Evolutionary conservation across 2,797 vertebrate genomes (phyloP), one percentile per base, ranked within the genome.

Genomic region (Gambelia wislizenii): DNA sequence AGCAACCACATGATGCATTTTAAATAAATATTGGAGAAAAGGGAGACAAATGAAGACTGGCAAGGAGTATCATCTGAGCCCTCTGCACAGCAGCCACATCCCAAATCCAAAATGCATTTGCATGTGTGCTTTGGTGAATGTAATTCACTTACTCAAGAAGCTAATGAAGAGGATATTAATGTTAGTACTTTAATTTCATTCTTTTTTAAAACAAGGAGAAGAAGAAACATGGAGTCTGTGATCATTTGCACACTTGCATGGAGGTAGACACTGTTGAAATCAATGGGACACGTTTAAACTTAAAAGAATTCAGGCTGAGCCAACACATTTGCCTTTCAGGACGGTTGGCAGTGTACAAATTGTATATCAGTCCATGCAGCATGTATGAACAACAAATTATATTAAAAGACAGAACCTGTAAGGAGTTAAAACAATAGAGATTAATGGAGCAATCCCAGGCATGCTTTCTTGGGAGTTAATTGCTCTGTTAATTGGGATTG

Each of bases 1-100:
- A 97, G 91, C 92, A 95, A 93, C 89, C 91, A 96, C 94, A 94
- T 94, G 67, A 95, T 0, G 4, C 94, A 90, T 94, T 96, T 96
- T 96, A 96, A 95, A 90, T 72, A 27, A 95, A 87, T 94, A 92
- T 6, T 4, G 88, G 83, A 91, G 85, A 84, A 79, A 7, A 3
- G 67, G 79, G 56, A 9, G 9, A 0, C 1, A 18, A 85, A 70
- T 92, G 92, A 92, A 91, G 42, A 75, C 85, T 72, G 81, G 88
- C 87, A 86, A 94, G n/a, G 74, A 87, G 87, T 83, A 79, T 87
- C 94, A 92, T 91, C 88, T 91, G 91, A 92, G 91, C 92, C 78
- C 52, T 85, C 78, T 47, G 47, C 86, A 39, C 0, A 0, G 85
- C 84, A 83, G 76, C 70, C 72, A 22, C 83, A 93, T 92, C 92